Base-by-base conservation (phyloP, 2,113 vertebrate genomes). In the Myrmecobius fasciatus region DNA sequence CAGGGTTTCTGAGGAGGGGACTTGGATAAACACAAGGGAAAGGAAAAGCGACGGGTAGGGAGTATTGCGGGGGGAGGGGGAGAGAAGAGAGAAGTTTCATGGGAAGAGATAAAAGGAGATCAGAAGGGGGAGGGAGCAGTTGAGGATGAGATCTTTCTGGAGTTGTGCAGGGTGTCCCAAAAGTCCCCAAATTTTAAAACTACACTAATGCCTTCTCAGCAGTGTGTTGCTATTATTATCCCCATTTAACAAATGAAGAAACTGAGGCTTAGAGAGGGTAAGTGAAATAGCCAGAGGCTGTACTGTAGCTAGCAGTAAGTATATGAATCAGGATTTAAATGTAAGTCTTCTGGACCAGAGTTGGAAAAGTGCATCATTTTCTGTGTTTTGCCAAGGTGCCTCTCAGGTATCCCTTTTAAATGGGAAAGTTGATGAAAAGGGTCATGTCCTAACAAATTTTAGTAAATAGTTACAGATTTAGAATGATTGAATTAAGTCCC, bases 41-140 rank as follows among this genome's bases (percentile, higher is more conserved):
- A 25, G 10, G 43, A 31, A 49, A 28, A 54, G 60, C 48, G 60
- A 92, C 92, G 25, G 24, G 8, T 1, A 8, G 0, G 31, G 83
- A 0, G 3, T 0, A 22, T 25, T 6, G 26, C 6, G 89, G 10
- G 60, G 3, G n/a, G 46, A 24, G 10, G 46, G 12, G n/a, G n/a
- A n/a, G n/a, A 12, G 4, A 20, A 10, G 48, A 11, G 36, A 36
- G 60, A 17, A n/a, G 36, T 36, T 60, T 60, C 25, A 36, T 60
- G 31, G 9, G 43, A 17, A 25, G 8, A 14, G 17, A n/a, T 25
- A 43, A 48, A 75, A 67, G 7, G 54, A 25, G 83, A 89, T 1
- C 25, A 11, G 25, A 9, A 25, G 54, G 54, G 8, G 54, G 2
- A 28, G 49, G 49, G 49, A 3, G 3, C 5, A 20, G 2, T n/a